Conservation (phyloP, 2,113 vertebrate species). For the Percopsis transmontana region DNA sequence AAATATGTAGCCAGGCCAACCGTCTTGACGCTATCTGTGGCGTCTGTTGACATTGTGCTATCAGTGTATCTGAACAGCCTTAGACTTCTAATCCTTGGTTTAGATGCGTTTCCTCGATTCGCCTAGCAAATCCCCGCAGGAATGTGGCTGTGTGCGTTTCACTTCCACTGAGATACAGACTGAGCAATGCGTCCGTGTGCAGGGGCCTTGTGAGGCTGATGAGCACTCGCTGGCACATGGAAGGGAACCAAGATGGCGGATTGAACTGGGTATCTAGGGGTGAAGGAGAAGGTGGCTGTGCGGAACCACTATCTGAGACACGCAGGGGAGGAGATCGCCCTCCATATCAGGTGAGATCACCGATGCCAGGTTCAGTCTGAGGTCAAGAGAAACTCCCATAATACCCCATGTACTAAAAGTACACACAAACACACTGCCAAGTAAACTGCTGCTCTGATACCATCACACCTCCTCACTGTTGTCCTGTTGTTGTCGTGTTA, state of each 20-base stretch:
- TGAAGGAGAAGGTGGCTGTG: background rate
- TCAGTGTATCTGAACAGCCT: constrained; percentile 50
- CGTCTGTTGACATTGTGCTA: constrained; percentile 7
- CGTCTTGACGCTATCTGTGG: background rate
- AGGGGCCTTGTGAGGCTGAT: background rate
- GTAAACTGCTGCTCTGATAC: constrained; percentile 30
- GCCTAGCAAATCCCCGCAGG: constrained; percentile 54
- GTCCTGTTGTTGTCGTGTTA: constrained; percentile 37
- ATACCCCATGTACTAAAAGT: constrained; percentile 29
- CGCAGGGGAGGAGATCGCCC: constrained; percentile 27
- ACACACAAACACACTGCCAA: constrained; percentile 20
- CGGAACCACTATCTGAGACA: constrained; percentile 26
- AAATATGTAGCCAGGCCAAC: background rate
- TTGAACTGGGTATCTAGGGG: constrained; percentile 33
- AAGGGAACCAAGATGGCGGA: constrained; percentile 37
- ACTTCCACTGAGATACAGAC: constrained; percentile 30
- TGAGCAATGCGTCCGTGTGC: constrained; percentile 16
- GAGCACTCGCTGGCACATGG: constrained; percentile 23
- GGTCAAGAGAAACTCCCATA: constrained; percentile 40
- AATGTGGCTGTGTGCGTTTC: constrained; percentile 37
- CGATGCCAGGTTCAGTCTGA: constrained; percentile 30
- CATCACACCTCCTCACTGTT: constrained; percentile 26
- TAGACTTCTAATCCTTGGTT: constrained; percentile 54
- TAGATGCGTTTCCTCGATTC: constrained; percentile 48
- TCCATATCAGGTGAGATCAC: constrained; percentile 39